Percentiles rank a stretch among this genome's conserved stretches.
These are phyloP conservation scores for Drosophila diplacantha DNA, from an alignment of 2,888 invertebrate species.

Conservation along the genomic window DNA sequence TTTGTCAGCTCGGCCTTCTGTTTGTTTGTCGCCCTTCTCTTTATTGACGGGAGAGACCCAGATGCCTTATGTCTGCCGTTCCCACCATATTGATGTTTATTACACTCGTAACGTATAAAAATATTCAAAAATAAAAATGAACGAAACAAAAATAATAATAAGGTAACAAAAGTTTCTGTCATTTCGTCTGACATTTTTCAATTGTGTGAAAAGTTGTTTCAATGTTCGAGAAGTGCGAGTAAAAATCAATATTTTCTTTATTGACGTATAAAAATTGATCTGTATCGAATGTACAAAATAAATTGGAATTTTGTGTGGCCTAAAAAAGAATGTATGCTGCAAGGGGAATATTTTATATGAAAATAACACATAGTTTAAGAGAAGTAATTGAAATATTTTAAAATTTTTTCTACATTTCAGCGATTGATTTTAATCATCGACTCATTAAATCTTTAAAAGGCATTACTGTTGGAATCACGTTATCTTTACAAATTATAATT, in stretches of 20 bases:
- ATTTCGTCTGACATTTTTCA: constrained; percentile 29
- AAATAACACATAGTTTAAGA: background rate
- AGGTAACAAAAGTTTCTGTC: constrained; percentile 39
- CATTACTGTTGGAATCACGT: too few relatives aligned
- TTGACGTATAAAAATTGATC: constrained; percentile 29
- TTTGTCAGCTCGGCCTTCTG: constrained; percentile 48
- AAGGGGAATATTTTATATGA: background rate
- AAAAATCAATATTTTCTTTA: constrained; percentile 32
- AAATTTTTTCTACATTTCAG: background rate
- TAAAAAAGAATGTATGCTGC: background rate
- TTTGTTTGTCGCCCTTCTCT: constrained; percentile 31
- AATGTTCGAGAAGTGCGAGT: constrained; percentile 1
- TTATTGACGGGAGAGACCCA: constrained; percentile 36
- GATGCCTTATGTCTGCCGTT: constrained; percentile 28
- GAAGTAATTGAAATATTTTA: background rate
- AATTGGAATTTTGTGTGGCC: constrained; percentile 18
- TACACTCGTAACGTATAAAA: constrained; percentile 26
- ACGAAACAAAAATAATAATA: constrained; percentile 35
- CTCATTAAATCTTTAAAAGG: too few relatives aligned
- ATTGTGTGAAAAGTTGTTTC: constrained; percentile 32
- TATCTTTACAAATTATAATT: too few relatives aligned
- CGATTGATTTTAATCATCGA: background rate
- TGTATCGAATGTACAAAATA: constrained; percentile 18
- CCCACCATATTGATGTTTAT: constrained; percentile 48
- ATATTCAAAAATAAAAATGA: constrained; percentile 27